Percentiles rank a stretch among this genome's conserved stretches.
phyloP scores from a whole-genome alignment of 1,140 invertebrate genomes.

The Danaus plexippus region DNA sequence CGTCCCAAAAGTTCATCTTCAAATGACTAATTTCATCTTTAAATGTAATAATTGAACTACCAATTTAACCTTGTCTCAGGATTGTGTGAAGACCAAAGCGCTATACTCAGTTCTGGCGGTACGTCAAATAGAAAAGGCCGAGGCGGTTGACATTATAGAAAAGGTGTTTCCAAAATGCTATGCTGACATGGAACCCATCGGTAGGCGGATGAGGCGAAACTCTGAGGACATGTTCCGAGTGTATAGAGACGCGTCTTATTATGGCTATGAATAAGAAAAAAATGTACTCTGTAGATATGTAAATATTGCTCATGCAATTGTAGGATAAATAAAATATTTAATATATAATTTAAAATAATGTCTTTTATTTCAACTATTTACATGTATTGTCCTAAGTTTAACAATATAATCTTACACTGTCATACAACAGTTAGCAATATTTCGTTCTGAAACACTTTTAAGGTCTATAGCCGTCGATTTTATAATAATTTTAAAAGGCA shows the following conservation, averaged over 20 bases:
- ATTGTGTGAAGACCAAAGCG: slow-evolving; percentile 93
- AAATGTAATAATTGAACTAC: too few relatives aligned
- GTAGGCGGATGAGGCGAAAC: slow-evolving; percentile 84
- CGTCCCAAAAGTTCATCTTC: too few relatives aligned
- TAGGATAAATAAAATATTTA: slow-evolving; percentile 40
- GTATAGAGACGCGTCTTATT: slow-evolving; percentile 82
- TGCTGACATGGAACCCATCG: slow-evolving; percentile 93
- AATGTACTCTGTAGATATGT: slow-evolving; percentile 23
- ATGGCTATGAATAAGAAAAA: slow-evolving; percentile 80
- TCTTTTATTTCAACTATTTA: slow-evolving; percentile 62
- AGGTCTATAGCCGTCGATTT: too few relatives aligned
- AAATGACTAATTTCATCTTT: too few relatives aligned
- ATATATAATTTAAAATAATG: slow-evolving; percentile 60
- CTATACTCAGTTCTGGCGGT: slow-evolving; percentile 86
- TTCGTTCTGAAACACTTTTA: slow-evolving; percentile 2
- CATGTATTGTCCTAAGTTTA: slow-evolving; percentile 38
- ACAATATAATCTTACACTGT: slow-evolving; percentile 34
- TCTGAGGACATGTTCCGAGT: slow-evolving; percentile 84
- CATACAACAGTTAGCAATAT: slow-evolving; percentile 24
- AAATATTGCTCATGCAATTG: slow-evolving; percentile 26
- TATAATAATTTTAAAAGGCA: too few relatives aligned
- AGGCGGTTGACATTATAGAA: slow-evolving; percentile 85
- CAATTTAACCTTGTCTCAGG: slow-evolving; percentile 67
- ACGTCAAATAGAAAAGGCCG: slow-evolving; percentile 78
- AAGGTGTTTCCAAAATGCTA: slow-evolving; percentile 95